Conservation (phyloP, 2,797 vertebrate species). For the Scyliorhinus canicula region DNA sequence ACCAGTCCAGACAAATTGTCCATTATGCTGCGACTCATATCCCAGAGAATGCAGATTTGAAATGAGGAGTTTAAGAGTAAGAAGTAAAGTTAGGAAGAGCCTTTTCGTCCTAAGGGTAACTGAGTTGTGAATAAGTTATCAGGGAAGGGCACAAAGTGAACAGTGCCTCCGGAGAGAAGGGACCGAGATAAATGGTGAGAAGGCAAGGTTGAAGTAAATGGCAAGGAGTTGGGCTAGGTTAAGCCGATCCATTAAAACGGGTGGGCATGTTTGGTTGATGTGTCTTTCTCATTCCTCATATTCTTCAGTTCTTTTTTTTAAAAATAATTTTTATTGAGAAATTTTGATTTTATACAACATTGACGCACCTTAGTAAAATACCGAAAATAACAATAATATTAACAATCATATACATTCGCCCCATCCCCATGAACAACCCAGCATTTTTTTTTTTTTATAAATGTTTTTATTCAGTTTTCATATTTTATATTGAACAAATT, state of each 20-base stretch:
- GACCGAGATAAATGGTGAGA: not conserved
- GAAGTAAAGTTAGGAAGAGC: not conserved
- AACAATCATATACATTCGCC: no score
- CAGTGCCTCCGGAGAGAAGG: not conserved
- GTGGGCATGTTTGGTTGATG: not conserved
- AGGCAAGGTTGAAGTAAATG: not conserved
- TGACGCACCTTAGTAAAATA: no score
- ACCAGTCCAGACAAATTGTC: not conserved
- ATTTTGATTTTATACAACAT: no score
- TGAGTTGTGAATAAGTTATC: not conserved
- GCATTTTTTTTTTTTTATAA: no score
- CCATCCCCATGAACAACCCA: no score
- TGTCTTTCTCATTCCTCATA: not conserved
- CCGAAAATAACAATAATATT: no score
- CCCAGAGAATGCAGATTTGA: not conserved
- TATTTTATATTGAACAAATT: no score
- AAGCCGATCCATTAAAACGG: not conserved
- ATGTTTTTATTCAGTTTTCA: no score
- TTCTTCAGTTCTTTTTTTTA: not conserved
- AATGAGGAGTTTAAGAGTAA: not conserved
- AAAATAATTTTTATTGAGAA: no score
- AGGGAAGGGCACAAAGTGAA: not conserved
- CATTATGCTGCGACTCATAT: not conserved
- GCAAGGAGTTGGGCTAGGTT: not conserved
- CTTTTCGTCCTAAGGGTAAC: not conserved